Evolutionary conservation across 2,888 invertebrate species (phyloP), one percentile per base, ranked within the genome.

Genomic region (Nomada hirtipes): DNA sequence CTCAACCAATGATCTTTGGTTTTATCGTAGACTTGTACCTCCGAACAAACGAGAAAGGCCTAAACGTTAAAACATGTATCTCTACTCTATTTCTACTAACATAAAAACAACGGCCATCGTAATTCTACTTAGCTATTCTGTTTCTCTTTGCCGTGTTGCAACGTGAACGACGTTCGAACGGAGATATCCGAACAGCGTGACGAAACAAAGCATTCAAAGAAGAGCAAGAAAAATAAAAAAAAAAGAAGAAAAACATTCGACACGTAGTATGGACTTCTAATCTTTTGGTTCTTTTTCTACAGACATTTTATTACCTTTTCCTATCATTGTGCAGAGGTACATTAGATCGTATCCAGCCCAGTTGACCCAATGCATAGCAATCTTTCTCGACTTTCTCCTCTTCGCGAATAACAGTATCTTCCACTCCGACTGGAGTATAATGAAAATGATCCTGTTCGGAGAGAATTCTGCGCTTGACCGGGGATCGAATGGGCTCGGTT

Each of bases 401-500:
- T 67, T 84, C 86, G 36, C 82, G 83, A 65, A 76, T 75, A 73
- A 86, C 79, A 81, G 85, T 83, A 65, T 88, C 88, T 71, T 89
- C 89, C 57, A 77, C 82, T 76, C 82, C 87, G 55, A 88, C 79
- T 57, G 90, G 86, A 75, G 90, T 89, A 85, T 90, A 91, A 88
- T 90, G 92, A 90, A 91, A 88, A 75, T 90, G 88, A 89, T 93
- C 92, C 83, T 92, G 90, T 72, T 93, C 92, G 70, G 92, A 92
- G 76, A 93, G 86, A 82, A 93, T 93, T 79, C 92, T 89, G 64
- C 93, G 93, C 84, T 93, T 93, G 53, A 92, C 88, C 72, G 93
- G 93, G 64, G 93, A 93, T 79, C 93, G 89, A 70, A 92, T 78
- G 50, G 93, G 93, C 83, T 93, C 93, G 53, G 93, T 93, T 89